Evolutionary conservation across 2,888 invertebrate species (phyloP).

Genomic region (Chloroclysta siterata): DNA sequence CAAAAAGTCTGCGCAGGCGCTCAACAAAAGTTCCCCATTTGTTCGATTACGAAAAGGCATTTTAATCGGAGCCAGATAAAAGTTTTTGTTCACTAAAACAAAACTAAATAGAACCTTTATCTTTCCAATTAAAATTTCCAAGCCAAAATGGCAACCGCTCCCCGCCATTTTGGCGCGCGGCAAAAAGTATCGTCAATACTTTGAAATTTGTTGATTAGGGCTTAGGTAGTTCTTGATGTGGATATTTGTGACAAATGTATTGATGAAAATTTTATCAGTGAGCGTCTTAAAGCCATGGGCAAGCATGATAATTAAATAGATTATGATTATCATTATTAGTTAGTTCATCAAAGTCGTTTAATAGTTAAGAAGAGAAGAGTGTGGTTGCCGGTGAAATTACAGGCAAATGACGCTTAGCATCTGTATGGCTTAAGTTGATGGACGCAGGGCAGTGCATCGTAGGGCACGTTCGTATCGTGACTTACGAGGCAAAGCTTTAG

Average conservation of each 20-base stretch:
- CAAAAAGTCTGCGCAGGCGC: constrained; percentile 44
- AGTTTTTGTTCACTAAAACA: constrained; percentile 48
- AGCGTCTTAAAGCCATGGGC: not conserved
- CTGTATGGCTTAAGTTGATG: too few relatives aligned
- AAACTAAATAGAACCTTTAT: constrained; percentile 72
- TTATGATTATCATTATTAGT: too few relatives aligned
- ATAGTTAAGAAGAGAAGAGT: too few relatives aligned
- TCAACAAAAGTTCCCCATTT: constrained; percentile 42
- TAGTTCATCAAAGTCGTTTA: too few relatives aligned
- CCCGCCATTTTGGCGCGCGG: constrained; percentile 70
- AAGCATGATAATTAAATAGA: too few relatives aligned
- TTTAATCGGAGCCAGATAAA: constrained; percentile 52
- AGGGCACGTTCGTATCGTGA: too few relatives aligned
- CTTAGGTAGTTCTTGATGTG: constrained; percentile 5
- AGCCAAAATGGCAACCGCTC: constrained; percentile 75
- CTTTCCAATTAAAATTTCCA: constrained; percentile 81
- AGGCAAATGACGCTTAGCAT: too few relatives aligned
- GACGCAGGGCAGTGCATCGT: too few relatives aligned
- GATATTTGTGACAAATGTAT: not conserved
- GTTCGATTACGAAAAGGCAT: constrained; percentile 51
- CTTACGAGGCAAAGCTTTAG: too few relatives aligned
- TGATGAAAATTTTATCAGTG: not conserved
- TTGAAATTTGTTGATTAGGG: constrained; percentile 29
- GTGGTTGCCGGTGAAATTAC: too few relatives aligned
- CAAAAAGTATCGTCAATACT: constrained; percentile 48